Percentiles rank a stretch among this genome's conserved stretches.
Conservation (phyloP, 2,888 invertebrate species). For the Drosophila longiperda region DNA sequence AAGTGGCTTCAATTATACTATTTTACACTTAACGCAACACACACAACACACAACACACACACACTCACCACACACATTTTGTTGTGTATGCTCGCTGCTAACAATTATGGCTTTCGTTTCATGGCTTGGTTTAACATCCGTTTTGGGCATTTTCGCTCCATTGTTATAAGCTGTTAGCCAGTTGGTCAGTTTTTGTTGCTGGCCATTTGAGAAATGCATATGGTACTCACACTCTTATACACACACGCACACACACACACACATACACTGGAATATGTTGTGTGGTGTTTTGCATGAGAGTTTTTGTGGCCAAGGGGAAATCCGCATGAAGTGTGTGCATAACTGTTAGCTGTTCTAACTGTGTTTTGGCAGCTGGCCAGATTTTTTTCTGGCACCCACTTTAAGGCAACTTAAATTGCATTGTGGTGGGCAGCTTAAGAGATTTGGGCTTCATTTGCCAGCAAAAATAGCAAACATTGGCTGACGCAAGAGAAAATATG, state of each 20-base stretch:
- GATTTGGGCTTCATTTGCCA: conserved; percentile 10
- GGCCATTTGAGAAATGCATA: conserved; percentile 30
- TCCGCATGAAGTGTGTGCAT: conserved; percentile 13
- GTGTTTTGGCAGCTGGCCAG: conserved; percentile 19
- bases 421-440: conserved; percentile 8
- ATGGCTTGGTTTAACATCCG: conserved; percentile 28
- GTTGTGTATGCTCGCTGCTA: conserved; percentile 13
- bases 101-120: conserved; percentile 26
- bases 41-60: neutral
- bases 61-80: conserved; percentile 10
- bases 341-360: conserved; percentile 8
- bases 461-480: neutral
- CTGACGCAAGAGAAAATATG: neutral
- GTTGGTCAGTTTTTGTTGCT: neutral
- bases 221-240: conserved; percentile 27
- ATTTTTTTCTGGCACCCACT: neutral
- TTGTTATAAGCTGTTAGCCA: conserved; percentile 8
- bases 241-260: conserved; percentile 4
- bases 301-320: conserved; percentile 15
- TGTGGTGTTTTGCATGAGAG: conserved; percentile 3
- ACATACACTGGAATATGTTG: neutral
- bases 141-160: conserved; percentile 17
- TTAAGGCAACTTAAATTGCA: conserved; percentile 29
- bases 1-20: conserved; percentile 9
- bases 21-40: neutral